phyloP scores from a whole-genome alignment of 2,113 vertebrate genomes.

The Ceyx melanurus region DNA sequence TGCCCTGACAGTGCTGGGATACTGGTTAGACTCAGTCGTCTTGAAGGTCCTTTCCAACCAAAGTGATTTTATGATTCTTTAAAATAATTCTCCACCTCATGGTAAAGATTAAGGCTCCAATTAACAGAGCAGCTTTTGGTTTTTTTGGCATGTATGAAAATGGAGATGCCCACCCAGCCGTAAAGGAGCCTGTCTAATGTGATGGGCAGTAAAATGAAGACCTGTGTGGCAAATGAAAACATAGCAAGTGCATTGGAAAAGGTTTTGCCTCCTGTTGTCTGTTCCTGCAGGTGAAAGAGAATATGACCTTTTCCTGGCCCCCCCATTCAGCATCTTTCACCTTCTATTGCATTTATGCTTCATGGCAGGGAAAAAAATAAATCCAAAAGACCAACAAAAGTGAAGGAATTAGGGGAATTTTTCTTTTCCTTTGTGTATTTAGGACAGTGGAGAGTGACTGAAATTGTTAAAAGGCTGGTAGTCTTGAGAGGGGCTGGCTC shows the following conservation, averaged over 20 bases:
- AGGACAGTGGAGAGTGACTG: not conserved
- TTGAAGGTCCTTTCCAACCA: not conserved
- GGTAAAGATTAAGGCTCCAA: not conserved
- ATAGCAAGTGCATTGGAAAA: not conserved
- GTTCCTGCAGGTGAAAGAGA: not conserved
- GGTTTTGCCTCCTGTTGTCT: not conserved
- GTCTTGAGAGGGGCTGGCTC: not conserved
- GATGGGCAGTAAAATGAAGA: not conserved
- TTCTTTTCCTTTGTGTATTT: not conserved
- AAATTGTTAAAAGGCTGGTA: not conserved
- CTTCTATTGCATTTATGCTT: not conserved
- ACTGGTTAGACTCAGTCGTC: not conserved
- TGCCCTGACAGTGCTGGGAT: not conserved
- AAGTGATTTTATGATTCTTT: not conserved
- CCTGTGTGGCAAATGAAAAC: not conserved
- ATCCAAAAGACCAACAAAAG: not conserved
- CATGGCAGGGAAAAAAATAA: not conserved
- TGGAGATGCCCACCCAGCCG: not conserved
- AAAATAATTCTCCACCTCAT: not conserved
- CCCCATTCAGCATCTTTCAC: not conserved
- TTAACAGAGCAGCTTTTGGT: not conserved
- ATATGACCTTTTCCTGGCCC: not conserved
- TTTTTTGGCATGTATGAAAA: not conserved
- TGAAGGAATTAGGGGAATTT: not conserved
- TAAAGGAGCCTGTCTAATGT: not conserved